Percentiles rank a stretch among this genome's conserved stretches.
These are phyloP conservation scores for Drosophila nikananu DNA, from an alignment of 1,140 invertebrate genomes.

Conservation along the genomic window DNA sequence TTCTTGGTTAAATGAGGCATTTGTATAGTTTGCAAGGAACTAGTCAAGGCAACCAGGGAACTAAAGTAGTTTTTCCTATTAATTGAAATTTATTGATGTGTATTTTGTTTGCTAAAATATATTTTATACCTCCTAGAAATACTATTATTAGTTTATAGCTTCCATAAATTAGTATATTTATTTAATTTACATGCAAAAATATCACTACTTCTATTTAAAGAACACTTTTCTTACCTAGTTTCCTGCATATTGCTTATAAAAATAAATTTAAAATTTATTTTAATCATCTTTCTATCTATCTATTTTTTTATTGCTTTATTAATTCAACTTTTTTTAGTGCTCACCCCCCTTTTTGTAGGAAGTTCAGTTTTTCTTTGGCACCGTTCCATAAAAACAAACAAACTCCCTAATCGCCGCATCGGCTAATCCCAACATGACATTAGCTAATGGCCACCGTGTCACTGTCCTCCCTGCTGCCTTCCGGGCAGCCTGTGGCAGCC, in stretches of 20 bases:
- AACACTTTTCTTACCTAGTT: too few species aligned
- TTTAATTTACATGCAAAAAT: too few species aligned
- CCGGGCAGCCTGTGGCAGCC: conserved; percentile 37
- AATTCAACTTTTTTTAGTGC: not conserved
- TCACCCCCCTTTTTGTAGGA: not conserved
- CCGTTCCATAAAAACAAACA: conserved; percentile 12
- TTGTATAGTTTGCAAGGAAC: not conserved
- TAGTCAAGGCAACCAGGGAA: not conserved
- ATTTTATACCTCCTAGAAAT: not conserved
- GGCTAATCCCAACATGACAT: conserved; percentile 50
- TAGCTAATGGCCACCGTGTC: conserved; percentile 55
- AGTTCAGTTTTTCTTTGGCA: conserved; percentile 9
- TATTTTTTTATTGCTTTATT: too few species aligned
- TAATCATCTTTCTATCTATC: too few species aligned
- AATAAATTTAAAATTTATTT: too few species aligned
- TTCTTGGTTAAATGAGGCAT: too few species aligned
- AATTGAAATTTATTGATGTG: not conserved
- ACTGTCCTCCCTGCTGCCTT: conserved; percentile 23
- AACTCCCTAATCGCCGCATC: conserved; percentile 47
- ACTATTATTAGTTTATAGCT: not conserved
- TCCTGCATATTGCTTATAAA: too few species aligned
- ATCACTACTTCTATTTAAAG: too few species aligned
- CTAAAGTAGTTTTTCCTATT: too few species aligned
- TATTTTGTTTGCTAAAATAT: not conserved
- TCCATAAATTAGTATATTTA: too few species aligned